Base-by-base conservation (phyloP, 1,140 invertebrate species). In the Pseudomyrmex pallidus region DNA sequence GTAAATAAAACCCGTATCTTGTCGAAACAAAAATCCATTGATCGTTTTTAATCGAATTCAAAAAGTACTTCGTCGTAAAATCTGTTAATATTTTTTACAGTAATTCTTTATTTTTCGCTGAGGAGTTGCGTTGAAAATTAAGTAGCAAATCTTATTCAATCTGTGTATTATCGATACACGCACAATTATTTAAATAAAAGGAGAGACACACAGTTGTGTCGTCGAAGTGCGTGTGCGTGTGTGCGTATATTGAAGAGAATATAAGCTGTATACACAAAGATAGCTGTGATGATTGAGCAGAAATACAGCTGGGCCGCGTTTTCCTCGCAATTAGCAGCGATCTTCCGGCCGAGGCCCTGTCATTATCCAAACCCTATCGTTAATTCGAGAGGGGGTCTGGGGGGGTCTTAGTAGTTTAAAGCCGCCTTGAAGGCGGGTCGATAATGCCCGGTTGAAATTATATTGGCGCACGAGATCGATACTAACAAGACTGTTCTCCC, bases 261-360 rank as follows among this genome's bases (percentile, higher is more conserved):
- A 17, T 25, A 12, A 70, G 20, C 5, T 20, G 12, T 46, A 50
- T 3, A 35, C 5, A 35, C 1, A 25, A 1, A 17, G 10, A 78
- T 44, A 57, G 50, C 48, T 64, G 61, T 50, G 22, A 76, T 63
- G 48, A 25, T 70, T 10, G 67, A 44, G 25, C 22, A 44, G 2
- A 80, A 84, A 74, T 74, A 59, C 22, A 54, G 52, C 22, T 57
- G 22, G 67, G 2, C 20, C 4, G 44, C 74, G 74, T 84, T 86
- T 86, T 84, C 83, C 56, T 84, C 68, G 83, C 85, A 80, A 84
- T 86, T 86, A 84, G 56, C 63, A 35, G 35, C 80, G 62, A 86
- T 86, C 82, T 73, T 78, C 48, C 73, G 48, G 12, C 8, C 56
- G 2, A 56, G 46, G 74, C 10, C 35, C 74, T 84, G 85, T 78